Evolutionary conservation across 2,888 invertebrate species (phyloP).

Genomic region (Lepidochrysops patricia): DNA sequence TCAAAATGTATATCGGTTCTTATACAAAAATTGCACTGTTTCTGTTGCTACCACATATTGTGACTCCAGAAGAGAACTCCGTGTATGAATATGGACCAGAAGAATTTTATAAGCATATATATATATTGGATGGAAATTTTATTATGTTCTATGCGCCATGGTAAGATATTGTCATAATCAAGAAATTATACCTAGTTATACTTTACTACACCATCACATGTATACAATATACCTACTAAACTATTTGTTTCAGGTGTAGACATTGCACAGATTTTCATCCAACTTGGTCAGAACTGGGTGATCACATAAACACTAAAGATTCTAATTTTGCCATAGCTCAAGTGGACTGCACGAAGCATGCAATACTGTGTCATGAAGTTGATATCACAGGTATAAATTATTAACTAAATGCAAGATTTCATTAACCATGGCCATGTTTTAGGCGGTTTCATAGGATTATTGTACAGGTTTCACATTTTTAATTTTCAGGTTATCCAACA

Average conservation of each 20-base stretch:
- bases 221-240: too few species aligned
- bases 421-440: neutral
- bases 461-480: too few species aligned
- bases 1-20: neutral
- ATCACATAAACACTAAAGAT: constrained; percentile 77
- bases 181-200: neutral
- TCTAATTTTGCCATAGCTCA: constrained; percentile 82
- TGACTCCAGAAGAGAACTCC: constrained; percentile 78
- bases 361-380: constrained; percentile 80
- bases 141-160: constrained; percentile 88
- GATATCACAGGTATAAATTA: constrained; percentile 78
- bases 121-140: constrained; percentile 80
- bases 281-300: constrained; percentile 84
- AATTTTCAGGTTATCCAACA: constrained; percentile 76
- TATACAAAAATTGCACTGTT: constrained; percentile 25
- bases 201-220: neutral
- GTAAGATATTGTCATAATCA: constrained; percentile 45
- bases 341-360: constrained; percentile 85
- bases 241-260: constrained; percentile 80
- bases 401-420: neutral
- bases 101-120: constrained; percentile 76
- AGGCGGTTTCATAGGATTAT: too few species aligned
- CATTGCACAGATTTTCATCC: constrained; percentile 86
- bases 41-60: constrained; percentile 72
- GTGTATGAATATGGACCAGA: constrained; percentile 73